A percentile compares a stretch with the other conserved stretches of the same genome.
phyloP scores from a whole-genome alignment of 2,113 vertebrate species.

The Nyctibius bracteatus region DNA sequence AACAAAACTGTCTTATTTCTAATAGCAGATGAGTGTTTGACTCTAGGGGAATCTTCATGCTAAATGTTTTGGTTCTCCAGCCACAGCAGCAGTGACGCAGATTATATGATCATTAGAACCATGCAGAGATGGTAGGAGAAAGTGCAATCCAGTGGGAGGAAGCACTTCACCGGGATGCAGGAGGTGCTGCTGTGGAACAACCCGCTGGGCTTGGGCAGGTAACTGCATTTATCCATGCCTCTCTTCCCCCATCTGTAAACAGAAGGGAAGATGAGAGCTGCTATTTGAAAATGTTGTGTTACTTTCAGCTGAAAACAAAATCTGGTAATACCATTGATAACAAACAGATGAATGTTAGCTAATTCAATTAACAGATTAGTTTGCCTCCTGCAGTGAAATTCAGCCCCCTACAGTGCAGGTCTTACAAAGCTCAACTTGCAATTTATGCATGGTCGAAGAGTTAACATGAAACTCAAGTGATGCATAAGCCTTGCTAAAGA shows the following conservation, averaged over 20 bases:
- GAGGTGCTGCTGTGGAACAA: neutral
- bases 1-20: neutral
- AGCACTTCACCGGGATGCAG: neutral
- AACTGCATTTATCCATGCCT: neutral
- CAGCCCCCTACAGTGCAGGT: neutral
- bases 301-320: neutral
- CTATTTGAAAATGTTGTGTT: neutral
- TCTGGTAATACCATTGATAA: neutral
- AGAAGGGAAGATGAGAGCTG: neutral
- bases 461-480: neutral
- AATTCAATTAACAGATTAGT: neutral
- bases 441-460: neutral
- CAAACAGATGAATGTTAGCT: neutral
- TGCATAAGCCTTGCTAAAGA: neutral
- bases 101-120: neutral
- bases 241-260: neutral
- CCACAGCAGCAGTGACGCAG: neutral
- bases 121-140: neutral
- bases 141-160: rapidly evolving
- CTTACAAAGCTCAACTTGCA: neutral
- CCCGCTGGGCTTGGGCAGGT: neutral
- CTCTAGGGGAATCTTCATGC: neutral
- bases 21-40: neutral
- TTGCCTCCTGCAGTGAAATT: neutral
- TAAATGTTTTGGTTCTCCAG: neutral